These are phyloP conservation scores for Pegoplata infirma DNA, from an alignment of 2,888 invertebrate species.

Conservation along the genomic window DNA sequence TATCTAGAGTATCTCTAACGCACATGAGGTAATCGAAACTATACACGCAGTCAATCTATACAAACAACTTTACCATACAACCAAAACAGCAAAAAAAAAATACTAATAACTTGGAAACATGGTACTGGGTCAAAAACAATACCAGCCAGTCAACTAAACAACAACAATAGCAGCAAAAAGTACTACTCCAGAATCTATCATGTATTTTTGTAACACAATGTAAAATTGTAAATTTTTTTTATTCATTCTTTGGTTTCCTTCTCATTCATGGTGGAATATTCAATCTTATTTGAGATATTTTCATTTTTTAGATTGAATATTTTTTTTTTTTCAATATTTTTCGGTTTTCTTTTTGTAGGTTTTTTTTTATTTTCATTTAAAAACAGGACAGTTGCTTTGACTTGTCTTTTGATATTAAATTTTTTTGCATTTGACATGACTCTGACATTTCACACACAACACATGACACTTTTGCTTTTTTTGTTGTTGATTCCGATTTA, in stretches of 20 bases:
- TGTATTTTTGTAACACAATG: conserved; percentile 21
- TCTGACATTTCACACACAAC: conserved; percentile 49
- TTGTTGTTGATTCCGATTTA: conserved; percentile 26
- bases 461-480: conserved; percentile 43
- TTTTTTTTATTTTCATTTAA: conserved; percentile 29
- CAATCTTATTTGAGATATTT: conserved; percentile 32
- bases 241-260: conserved; percentile 13
- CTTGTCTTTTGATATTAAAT: conserved; percentile 68
- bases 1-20: no score
- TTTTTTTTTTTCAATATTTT: conserved; percentile 21
- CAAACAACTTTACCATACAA: no score
- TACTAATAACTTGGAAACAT: conserved; percentile 32
- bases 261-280: conserved; percentile 44
- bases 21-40: conserved; percentile 71
- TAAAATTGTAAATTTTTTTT: conserved; percentile 11
- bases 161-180: conserved; percentile 34
- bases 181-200: not conserved
- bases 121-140: conserved; percentile 39
- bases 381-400: conserved; percentile 68
- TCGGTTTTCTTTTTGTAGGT: no score
- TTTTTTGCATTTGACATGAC: conserved; percentile 66
- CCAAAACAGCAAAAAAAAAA: conserved; percentile 23
- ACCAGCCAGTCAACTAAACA: no score
- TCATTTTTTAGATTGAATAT: conserved; percentile 44
- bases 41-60: conserved; percentile 27